Evolutionary conservation across 2,888 invertebrate species (phyloP), one percentile per base, ranked within the genome.

Genomic region (Drosophila flavopinicola): DNA sequence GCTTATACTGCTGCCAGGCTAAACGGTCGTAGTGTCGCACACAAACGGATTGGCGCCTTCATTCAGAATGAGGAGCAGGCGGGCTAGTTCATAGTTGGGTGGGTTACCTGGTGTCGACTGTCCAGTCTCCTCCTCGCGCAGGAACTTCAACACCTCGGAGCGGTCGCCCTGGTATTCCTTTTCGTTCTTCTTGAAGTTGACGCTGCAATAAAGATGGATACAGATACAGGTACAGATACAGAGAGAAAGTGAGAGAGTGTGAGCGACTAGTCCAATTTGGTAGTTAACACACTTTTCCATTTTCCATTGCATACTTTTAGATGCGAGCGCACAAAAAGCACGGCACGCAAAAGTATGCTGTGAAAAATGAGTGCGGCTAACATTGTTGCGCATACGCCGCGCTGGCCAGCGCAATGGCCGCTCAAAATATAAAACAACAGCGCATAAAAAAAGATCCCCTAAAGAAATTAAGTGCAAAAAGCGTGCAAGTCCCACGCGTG

Each of bases 161-260:
- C 96, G 96, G 79, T 95, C 95, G 56, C 95, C 93, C 88, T 96
- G 95, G 92, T 97, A 97, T 74, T 95, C 94, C 91, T 95, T 96
- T 91, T 97, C 97, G 92, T 97, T 97, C 92, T 97, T 97, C 94
- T 97, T 98, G 92, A 98, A 98, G 92, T 98, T 98, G 27, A 98
- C 97, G 86, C 98, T 98, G 92, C 6, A 80, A 85, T 23, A 59
- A 11, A 17, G 9, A 4, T 0, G 13, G 9, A 4, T 0, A 33
- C 11, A 23, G 6, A 20, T 20, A 29, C 10, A 38, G 30, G n/a
- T n/a, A 45, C 17, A 39, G 15, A 32, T n/a, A 15, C 6, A 30
- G 9, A 3, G 32, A 44, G 9, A 37, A 9, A 32, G 6, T 48
- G 41, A 47, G 13, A 33, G 7, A 33, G 41, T 17, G 2, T 10